Evolutionary conservation across 2,888 invertebrate genomes (phyloP), one percentile per base, ranked within the genome.

Genomic region (Exocentrus adspersus): DNA sequence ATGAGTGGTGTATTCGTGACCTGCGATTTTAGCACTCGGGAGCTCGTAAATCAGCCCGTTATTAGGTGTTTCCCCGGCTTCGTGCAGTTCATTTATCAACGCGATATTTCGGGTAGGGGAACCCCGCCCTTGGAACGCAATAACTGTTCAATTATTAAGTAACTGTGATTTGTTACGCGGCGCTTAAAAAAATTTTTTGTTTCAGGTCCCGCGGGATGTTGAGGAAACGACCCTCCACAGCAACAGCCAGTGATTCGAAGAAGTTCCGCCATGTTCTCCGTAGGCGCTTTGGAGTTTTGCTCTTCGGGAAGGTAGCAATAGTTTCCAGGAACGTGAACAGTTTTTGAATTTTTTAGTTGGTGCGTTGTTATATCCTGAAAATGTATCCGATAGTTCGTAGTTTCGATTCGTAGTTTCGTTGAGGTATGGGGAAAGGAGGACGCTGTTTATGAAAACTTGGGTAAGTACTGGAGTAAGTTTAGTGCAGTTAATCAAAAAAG

Each of bases 21-120:
- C 66, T 65, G 64, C 58, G 68, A 71, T 68, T 69, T 65, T 57
- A 66, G 66, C 51, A 62, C 66, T 65, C 65, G 20, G 42, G 63
- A 53, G 66, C 62, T 69, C 28, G 64, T 75, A 75, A 75, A 75
- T 75, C 75, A 75, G 65, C 64, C 71, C 63, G n/a, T 72, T 74
- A 75, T 74, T 74, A 73, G 72, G 67, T 74, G 68, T 69, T 71
- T 70, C 64, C 67, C 56, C 62, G 56, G 60, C 62, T 32, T 32
- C 42, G 21, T 51, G 60, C 63, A 68, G 58, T 60, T 57, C 60
- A 61, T 68, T 48, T 54, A 58, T 60, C 62, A 62, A 50, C 54
- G 60, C 30, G 54, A 57, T 46, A 59, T 67, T n/a, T n/a, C n/a
- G n/a, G n/a, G n/a, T n/a, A n/a, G n/a, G n/a, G n/a, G n/a, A n/a